A percentile compares a stretch with the other conserved stretches of the same genome.
phyloP scores from a whole-genome alignment of 2,888 invertebrate species.

The Zootermopsis nevadensis region DNA sequence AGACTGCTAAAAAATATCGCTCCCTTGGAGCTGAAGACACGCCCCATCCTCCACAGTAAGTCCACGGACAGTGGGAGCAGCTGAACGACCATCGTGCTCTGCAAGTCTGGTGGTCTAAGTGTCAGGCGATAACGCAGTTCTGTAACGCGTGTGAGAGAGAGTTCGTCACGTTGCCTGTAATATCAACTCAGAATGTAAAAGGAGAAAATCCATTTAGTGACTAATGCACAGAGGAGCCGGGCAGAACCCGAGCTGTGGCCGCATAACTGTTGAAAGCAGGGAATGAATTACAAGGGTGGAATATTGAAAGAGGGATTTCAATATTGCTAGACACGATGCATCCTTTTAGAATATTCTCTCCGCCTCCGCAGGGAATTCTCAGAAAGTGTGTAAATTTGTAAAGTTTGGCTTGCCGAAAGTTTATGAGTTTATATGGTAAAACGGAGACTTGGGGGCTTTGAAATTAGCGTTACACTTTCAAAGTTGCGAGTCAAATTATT shows the following conservation, averaged over 20 bases:
- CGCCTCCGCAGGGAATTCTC: not conserved
- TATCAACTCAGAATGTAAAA: not conserved
- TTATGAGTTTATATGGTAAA: not conserved
- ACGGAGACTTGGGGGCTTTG: not conserved
- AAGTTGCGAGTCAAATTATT: not conserved
- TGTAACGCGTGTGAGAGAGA: not conserved
- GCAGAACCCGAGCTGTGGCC: not conserved
- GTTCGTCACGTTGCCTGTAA: not conserved
- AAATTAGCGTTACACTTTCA: not conserved
- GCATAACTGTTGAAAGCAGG: not conserved
- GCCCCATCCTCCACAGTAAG: constrained; percentile 7
- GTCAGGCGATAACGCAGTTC: too few species aligned
- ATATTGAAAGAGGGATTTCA: not conserved
- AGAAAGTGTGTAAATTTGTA: not conserved
- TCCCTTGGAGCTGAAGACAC: constrained; percentile 22
- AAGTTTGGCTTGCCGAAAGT: not conserved
- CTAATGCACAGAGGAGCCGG: not conserved
- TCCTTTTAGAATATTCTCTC: not conserved
- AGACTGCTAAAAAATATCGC: constrained; percentile 32
- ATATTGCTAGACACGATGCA: not conserved
- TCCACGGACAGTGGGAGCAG: not conserved
- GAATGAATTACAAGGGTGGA: not conserved
- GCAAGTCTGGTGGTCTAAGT: not conserved
- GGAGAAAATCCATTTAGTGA: not conserved
- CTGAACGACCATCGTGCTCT: not conserved